Conservation (phyloP, 1,140 invertebrate genomes). For the Bombus picipes region DNA sequence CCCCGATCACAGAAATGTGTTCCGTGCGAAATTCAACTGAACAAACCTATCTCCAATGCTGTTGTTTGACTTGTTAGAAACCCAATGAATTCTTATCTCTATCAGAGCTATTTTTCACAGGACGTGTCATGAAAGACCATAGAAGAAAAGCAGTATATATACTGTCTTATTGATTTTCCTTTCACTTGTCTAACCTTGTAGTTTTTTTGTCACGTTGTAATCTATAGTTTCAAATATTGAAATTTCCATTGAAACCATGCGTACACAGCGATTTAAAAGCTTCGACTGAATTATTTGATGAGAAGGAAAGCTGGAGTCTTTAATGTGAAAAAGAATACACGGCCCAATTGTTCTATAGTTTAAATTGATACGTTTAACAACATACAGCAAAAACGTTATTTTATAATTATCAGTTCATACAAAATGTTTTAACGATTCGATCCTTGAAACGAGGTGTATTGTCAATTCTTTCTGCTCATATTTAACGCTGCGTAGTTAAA, state of each 20-base stretch:
- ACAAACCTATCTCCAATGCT: not conserved
- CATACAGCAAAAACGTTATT: not conserved
- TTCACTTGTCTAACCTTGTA: not conserved
- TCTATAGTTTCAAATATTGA: too few relatives aligned
- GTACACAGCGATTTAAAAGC: not conserved
- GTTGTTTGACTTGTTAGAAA: constrained; percentile 8
- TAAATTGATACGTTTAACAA: too few relatives aligned
- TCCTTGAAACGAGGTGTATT: not conserved
- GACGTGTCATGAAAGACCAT: not conserved
- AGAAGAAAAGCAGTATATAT: not conserved
- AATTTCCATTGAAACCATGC: too few relatives aligned
- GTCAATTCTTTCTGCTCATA: not conserved
- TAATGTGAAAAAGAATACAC: not conserved
- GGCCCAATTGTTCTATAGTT: too few relatives aligned
- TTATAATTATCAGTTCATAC: not conserved
- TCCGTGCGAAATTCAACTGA: not conserved
- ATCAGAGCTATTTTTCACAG: not conserved
- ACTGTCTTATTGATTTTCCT: not conserved
- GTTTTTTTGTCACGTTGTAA: not conserved
- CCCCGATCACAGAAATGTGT: constrained; percentile 10
- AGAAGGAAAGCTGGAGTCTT: not conserved
- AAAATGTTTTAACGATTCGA: too few relatives aligned
- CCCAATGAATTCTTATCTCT: constrained; percentile 3
- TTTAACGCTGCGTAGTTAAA: too few relatives aligned
- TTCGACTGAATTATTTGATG: not conserved